Base-by-base conservation (phyloP, 2,113 vertebrate species). In the Halcyon senegalensis region DNA sequence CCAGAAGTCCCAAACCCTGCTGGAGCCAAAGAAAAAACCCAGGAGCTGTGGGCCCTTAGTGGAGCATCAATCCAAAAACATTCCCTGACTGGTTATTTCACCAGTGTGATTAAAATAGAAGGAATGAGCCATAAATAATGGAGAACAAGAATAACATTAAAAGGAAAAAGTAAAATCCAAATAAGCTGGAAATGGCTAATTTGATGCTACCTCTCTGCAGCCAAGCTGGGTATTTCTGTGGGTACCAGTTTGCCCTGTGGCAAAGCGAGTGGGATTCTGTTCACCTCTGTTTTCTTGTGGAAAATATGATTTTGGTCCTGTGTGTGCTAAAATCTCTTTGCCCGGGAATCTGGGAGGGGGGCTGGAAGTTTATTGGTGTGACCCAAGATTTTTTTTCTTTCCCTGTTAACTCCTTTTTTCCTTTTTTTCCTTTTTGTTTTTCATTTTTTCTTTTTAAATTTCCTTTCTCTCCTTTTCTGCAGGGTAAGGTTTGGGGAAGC, bases 221-320 rank as follows among this genome's bases (percentile, higher is more conserved):
- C 46, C 63, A 5, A 21, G 35, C 35, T 33, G 30, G 5, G 30
- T 63, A 27, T 39, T 41, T 28, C 25, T 35, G 37, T 30, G 30
- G 28, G 9, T 21, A 21, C 20, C 41, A 21, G 28, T 14, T 28
- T 37, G 25, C 60, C 60, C 44, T 19, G 16, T 12, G 41, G 35
- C 44, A n/a, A 9, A 62, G 43, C 6, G 31, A 20, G 21, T 1
- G 7, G 51, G n/a, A 18, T 30, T 39, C 1, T 2, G 21, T 13
- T 69, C 15, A 55, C 21, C 48, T 11, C 16, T 27, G 10, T 69
- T 79, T 92, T 35, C 50, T 41, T 3, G 9, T 12, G 63, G 63
- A 48, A 60, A 48, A n/a, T 3, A 21, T 3, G 8, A 3, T 33
- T 70, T 68, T 15, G 63, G 33, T 51, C 56, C 39, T 4, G 5